Percentiles rank a stretch among this genome's conserved stretches.
phyloP scores from a whole-genome alignment of 2,888 invertebrate genomes.

The Pollenia amentaria region DNA sequence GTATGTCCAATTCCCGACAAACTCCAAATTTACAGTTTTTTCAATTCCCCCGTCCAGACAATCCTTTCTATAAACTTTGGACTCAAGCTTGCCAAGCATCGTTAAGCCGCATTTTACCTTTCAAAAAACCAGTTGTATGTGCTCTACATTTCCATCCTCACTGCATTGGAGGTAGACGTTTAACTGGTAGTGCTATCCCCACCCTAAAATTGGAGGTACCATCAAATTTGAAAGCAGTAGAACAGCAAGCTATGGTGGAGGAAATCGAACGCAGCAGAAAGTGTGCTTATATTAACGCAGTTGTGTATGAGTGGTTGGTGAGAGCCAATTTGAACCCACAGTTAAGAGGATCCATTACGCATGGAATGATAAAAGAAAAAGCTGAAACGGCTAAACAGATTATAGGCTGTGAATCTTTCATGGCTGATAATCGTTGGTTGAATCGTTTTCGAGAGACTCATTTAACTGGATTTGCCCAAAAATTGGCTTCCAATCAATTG shows the following conservation, averaged over 20 bases:
- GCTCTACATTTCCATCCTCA: conserved; percentile 82
- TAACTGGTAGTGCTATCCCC: conserved; percentile 81
- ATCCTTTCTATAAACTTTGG: conserved; percentile 82
- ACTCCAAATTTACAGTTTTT: conserved; percentile 83
- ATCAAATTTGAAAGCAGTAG: conserved; percentile 80
- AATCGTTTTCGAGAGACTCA: conserved; percentile 82
- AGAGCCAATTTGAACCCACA: conserved; percentile 82
- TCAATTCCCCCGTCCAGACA: conserved; percentile 82
- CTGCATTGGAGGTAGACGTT: conserved; percentile 80
- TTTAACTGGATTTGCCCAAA: conserved; percentile 81
- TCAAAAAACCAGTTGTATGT: conserved; percentile 83
- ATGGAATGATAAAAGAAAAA: conserved; percentile 83
- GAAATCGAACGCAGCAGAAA: conserved; percentile 82
- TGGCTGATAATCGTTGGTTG: conserved; percentile 82
- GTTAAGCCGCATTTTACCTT: conserved; percentile 81
- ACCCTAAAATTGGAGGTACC: conserved; percentile 81
- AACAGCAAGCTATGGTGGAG: conserved; percentile 81
- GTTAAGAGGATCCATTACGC: conserved; percentile 81
- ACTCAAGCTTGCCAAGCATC: conserved; percentile 83
- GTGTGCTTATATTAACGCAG: conserved; percentile 82
- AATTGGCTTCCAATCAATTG: conserved; percentile 80
- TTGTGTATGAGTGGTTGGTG: conserved; percentile 83
- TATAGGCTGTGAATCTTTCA: conserved; percentile 80
- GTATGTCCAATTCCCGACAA: conserved; percentile 82
- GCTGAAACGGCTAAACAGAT: conserved; percentile 81